A percentile compares a stretch with the other conserved stretches of the same genome.
Evolutionary conservation across 2,888 invertebrate species (phyloP).

Genomic region (Tiliacea citrago): DNA sequence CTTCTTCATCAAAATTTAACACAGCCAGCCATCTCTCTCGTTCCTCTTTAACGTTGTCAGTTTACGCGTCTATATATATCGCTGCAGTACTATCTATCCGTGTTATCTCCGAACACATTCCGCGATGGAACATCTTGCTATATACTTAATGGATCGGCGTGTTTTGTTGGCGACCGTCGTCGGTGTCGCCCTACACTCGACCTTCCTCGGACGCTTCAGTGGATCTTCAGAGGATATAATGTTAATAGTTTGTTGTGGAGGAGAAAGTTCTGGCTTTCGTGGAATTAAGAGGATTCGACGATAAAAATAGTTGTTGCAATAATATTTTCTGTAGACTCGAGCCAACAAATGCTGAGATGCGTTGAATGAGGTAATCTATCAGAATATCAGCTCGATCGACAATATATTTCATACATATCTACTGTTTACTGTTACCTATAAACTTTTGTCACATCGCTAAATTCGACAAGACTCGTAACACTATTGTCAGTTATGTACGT

Average conservation of each 20-base stretch:
- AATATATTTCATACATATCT: not conserved
- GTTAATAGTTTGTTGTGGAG: slow-evolving; percentile 23
- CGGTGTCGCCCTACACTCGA: slow-evolving; percentile 60
- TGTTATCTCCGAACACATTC: slow-evolving; percentile 48
- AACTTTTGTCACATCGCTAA: not conserved
- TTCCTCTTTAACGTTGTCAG: slow-evolving; percentile 18
- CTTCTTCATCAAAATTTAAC: not conserved
- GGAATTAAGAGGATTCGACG: slow-evolving; percentile 1
- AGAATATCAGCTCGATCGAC: slow-evolving; percentile 5
- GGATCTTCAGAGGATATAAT: slow-evolving; percentile 27
- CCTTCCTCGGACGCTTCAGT: slow-evolving; percentile 46
- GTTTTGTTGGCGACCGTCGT: slow-evolving; percentile 57
- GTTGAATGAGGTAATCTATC: slow-evolving; percentile 4
- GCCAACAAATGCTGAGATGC: slow-evolving; percentile 36
- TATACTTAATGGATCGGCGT: slow-evolving; percentile 53
- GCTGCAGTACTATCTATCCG: slow-evolving; percentile 41
- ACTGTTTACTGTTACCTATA: not conserved
- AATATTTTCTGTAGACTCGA: slow-evolving; percentile 7
- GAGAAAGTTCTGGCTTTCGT: slow-evolving; percentile 22
- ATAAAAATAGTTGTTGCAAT: slow-evolving; percentile 22
- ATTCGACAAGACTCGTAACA: not conserved
- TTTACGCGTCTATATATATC: slow-evolving; percentile 31
- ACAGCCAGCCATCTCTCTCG: not conserved
- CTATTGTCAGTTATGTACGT: not conserved
- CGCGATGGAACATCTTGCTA: slow-evolving; percentile 43